Evolutionary conservation across 1,140 invertebrate genomes (phyloP).

Genomic region (Frieseomelitta varia): DNA sequence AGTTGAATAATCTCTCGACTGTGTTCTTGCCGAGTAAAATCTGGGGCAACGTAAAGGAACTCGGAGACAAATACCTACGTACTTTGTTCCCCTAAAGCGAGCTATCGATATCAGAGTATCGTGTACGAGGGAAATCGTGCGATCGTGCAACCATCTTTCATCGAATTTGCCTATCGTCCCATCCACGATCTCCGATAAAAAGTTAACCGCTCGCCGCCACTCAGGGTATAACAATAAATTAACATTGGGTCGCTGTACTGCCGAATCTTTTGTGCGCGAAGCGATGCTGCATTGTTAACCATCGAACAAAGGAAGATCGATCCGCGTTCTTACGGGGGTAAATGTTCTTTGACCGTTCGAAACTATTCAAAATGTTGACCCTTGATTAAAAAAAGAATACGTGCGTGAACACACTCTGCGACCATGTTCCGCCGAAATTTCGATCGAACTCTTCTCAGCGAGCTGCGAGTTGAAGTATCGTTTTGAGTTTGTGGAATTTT

Average conservation of each 20-base stretch:
- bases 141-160: conserved; percentile 31
- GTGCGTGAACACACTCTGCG: neutral
- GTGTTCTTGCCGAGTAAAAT: neutral
- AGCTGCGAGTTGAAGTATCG: neutral
- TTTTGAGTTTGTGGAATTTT: neutral
- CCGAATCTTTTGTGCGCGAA: conserved; percentile 63
- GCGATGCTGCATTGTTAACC: conserved; percentile 65
- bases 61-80: neutral
- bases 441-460: neutral
- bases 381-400: neutral
- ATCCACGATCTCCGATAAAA: conserved; percentile 18
- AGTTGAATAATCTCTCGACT: neutral
- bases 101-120: conserved; percentile 33
- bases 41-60: neutral
- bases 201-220: conserved; percentile 41
- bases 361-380: conserved; percentile 50
- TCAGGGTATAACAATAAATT: conserved; percentile 66
- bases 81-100: conserved; percentile 7
- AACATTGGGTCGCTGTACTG: conserved; percentile 53
- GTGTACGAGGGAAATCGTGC: neutral
- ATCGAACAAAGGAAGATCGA: conserved; percentile 57
- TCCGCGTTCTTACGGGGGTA: conserved; percentile 42
- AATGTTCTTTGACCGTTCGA: conserved; percentile 31
- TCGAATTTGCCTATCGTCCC: conserved; percentile 37
- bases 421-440: neutral